phyloP scores from a whole-genome alignment of 2,888 invertebrate genomes.

The Hirtodrosophila trivittata region DNA sequence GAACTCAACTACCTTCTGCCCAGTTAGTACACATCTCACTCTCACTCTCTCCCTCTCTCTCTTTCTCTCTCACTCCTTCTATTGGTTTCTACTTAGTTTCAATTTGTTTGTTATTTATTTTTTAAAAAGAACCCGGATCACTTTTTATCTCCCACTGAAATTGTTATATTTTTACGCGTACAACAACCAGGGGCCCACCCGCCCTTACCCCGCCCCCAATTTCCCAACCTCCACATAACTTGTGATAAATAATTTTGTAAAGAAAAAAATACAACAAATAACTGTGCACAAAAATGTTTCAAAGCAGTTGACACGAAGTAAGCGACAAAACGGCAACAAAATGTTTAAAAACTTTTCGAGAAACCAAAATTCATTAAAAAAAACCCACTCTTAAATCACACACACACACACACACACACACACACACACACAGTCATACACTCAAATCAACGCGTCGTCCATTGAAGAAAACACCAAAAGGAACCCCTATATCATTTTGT shows the following conservation, averaged over 20 bases:
- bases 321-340: neutral
- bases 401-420: neutral
- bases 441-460: conserved; percentile 64
- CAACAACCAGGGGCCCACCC: too few species aligned
- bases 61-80: conserved; percentile 5
- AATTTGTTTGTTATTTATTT: conserved; percentile 71
- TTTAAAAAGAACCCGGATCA: conserved; percentile 34
- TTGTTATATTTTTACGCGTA: too few species aligned
- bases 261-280: neutral
- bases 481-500: neutral
- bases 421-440: conserved; percentile 1
- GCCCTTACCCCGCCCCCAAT: conserved; percentile 4
- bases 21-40: neutral
- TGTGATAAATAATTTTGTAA: conserved; percentile 12
- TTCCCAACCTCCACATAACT: conserved; percentile 3
- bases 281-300: too few species aligned
- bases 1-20: neutral
- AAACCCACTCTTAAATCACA: neutral
- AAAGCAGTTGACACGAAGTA: neutral
- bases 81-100: conserved; percentile 39
- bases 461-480: conserved; percentile 32
- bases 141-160: too few species aligned
- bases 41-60: neutral
- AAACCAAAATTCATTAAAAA: neutral
- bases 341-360: conserved; percentile 2